phyloP scores from a whole-genome alignment of 2,888 invertebrate species.

The Drosophila flavopinicola region DNA sequence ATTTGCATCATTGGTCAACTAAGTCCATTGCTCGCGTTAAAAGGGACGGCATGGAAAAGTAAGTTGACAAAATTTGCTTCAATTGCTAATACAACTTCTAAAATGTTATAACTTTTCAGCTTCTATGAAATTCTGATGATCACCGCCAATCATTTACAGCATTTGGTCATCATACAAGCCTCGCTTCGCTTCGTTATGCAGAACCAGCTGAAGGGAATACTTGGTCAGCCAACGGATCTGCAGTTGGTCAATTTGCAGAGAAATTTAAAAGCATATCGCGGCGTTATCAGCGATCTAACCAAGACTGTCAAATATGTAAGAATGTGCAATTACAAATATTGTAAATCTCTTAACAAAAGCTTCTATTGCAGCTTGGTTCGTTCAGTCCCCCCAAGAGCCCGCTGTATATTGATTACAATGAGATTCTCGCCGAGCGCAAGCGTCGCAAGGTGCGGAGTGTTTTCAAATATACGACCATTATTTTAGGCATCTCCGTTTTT shows the following conservation, averaged over 20 bases:
- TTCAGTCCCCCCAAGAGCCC: constrained; percentile 81
- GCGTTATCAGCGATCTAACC: constrained; percentile 68
- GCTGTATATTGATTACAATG: constrained; percentile 81
- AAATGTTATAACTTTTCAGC: constrained; percentile 49
- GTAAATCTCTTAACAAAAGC: neutral
- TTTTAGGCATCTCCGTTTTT: constrained; percentile 80
- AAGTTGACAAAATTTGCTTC: constrained; percentile 3
- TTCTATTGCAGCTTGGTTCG: constrained; percentile 70
- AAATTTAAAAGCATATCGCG: constrained; percentile 71
- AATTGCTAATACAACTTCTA: neutral
- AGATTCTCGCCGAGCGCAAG: constrained; percentile 76
- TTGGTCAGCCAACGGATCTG: constrained; percentile 64
- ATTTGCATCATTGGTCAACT: constrained; percentile 82
- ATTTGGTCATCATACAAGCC: constrained; percentile 80
- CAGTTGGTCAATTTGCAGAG: constrained; percentile 57
- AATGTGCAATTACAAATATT: neutral
- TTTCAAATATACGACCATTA: constrained; percentile 81
- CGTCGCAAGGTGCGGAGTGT: constrained; percentile 71
- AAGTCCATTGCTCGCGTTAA: constrained; percentile 79
- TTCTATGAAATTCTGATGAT: constrained; percentile 83
- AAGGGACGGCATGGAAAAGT: constrained; percentile 59
- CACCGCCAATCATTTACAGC: constrained; percentile 82
- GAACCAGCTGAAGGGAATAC: constrained; percentile 43
- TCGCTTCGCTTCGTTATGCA: constrained; percentile 76
- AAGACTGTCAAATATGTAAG: constrained; percentile 82